phyloP scores from a whole-genome alignment of 2,888 invertebrate species.

The Meghimatium bilineatum region DNA sequence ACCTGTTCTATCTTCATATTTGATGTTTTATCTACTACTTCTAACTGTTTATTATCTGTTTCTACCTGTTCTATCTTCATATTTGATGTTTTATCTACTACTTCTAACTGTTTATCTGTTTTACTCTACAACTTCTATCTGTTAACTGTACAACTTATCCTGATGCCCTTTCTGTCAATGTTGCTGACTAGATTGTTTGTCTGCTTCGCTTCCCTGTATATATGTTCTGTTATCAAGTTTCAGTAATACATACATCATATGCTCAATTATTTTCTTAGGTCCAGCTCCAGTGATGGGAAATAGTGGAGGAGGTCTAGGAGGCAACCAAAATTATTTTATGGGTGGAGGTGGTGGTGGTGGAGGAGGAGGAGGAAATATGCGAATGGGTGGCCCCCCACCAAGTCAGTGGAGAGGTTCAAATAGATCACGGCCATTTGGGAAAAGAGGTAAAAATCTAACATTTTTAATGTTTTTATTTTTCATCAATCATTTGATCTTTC shows the following conservation, averaged over 20 bases:
- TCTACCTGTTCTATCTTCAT: neutral
- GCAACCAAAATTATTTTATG: constrained; percentile 37
- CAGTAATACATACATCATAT: neutral
- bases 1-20: neutral
- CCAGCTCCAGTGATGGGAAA: constrained; percentile 27
- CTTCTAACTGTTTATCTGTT: neutral
- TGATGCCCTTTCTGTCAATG: neutral
- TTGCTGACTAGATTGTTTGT: no score
- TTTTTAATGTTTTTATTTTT: no score
- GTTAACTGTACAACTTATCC: no score
- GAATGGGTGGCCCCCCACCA: constrained; percentile 39
- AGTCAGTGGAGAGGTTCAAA: constrained; percentile 36
- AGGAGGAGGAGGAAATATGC: constrained; percentile 22
- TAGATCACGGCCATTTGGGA: constrained; percentile 33
- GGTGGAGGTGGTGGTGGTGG: constrained; percentile 20
- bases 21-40: neutral
- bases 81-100: neutral
- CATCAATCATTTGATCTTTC: no score
- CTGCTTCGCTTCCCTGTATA: no score
- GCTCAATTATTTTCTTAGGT: neutral
- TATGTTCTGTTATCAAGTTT: no score
- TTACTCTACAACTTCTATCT: neutral
- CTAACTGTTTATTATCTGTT: neutral
- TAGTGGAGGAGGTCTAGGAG: constrained; percentile 23
- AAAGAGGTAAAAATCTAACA: constrained; percentile 46